Base-by-base conservation (phyloP, 2,113 vertebrate species). In the Macquaria australasica region DNA sequence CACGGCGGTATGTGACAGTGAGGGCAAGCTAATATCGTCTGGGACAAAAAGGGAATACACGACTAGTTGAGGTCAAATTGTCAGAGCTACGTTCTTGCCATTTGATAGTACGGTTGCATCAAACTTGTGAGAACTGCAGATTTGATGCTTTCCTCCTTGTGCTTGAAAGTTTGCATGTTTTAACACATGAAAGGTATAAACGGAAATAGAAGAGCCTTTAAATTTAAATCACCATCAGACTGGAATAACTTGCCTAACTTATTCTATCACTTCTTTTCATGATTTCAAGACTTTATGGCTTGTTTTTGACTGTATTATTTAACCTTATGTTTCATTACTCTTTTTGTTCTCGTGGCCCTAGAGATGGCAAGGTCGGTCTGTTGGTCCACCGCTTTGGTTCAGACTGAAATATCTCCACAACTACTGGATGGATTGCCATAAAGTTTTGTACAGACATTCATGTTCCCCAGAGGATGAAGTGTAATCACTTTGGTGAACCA, bases 1-100 rank as follows among this genome's bases (percentile, higher is more conserved):
- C 89, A 84, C 77, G 34, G 83, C 73, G 76, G 89, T 82, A 90
- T 89, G 89, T 85, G 84, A 81, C 77, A 83, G 73, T 1, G 2
- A 85, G 63, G 68, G 83, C 41, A 45, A 77, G 85, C 82, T 69
- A 88, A 90, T 78, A 78, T 58, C 31, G 43, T 60, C 77, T 66
- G 64, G 39, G 55, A 86, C 50, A 71, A 80, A 60, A 43, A n/a
- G 28, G 28, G 45, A 50, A 71, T 45, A 66, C 43, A 80, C 15
- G 5, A 43, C 41, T 15, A 12, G 3, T 53, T 59, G 25, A 73
- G n/a, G n/a, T 3, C 37, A 64, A 28, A 72, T 37, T 4, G 28
- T 59, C 37, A 77, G 21, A 69, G 77, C 71, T 21, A 41, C 15
- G 51, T 31, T 72, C 16, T 43, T 60, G 25, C 50, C 6, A 45